These are phyloP conservation scores for Gallinago jamesoni DNA, from an alignment of 2,113 vertebrate species.

Conservation along the genomic window DNA sequence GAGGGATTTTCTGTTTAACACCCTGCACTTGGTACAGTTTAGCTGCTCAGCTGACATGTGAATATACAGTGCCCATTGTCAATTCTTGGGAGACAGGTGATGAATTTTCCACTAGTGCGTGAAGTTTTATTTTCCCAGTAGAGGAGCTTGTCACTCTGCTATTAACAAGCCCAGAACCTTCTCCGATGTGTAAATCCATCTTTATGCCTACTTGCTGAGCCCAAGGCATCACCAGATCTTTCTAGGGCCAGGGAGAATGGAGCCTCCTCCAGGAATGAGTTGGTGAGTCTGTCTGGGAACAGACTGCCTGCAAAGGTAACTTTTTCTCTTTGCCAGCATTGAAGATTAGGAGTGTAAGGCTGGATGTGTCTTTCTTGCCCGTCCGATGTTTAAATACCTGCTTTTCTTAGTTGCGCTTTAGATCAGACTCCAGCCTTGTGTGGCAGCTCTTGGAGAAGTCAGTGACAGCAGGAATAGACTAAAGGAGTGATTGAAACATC, in stretches of 20 bases:
- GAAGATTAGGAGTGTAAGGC: background rate
- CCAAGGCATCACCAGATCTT: background rate
- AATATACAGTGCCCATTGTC: background rate
- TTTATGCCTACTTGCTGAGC: background rate
- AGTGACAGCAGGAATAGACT: background rate
- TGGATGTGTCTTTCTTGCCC: background rate
- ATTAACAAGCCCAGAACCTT: background rate
- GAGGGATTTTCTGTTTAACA: conserved; percentile 45
- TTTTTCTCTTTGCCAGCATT: background rate
- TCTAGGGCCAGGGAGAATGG: background rate
- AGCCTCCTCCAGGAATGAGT: background rate
- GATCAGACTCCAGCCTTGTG: background rate
- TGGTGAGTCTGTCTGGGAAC: background rate
- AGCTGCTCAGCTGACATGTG: background rate
- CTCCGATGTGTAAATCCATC: background rate
- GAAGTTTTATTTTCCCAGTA: background rate
- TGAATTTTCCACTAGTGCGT: background rate
- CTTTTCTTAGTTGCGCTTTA: background rate
- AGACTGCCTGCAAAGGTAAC: background rate
- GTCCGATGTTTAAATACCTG: background rate
- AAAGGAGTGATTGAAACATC: background rate
- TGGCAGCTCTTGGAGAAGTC: background rate
- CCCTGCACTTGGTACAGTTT: background rate
- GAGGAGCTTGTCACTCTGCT: background rate
- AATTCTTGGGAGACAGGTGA: background rate